Evolutionary conservation across 2,888 invertebrate species (phyloP).

Genomic region (Clistopyga incitator): DNA sequence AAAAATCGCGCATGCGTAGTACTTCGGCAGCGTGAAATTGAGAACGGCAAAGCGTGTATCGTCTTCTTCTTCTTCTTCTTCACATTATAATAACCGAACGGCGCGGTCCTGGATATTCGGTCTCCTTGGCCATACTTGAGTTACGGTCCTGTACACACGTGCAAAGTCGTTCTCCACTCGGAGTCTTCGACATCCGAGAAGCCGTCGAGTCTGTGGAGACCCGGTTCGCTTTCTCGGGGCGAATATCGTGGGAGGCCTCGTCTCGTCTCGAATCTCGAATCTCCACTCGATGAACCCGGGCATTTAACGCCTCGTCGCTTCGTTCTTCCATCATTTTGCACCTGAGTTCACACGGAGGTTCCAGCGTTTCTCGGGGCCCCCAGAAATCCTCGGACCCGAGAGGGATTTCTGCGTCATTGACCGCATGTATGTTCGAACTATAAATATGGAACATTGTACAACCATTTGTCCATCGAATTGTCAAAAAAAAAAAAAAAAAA

Average conservation of each 20-base stretch:
- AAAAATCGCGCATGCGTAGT: constrained; percentile 5
- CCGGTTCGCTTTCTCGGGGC: constrained; percentile 38
- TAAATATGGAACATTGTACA: not conserved
- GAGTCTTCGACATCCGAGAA: constrained; percentile 67
- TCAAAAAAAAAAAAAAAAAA: no score
- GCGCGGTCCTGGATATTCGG: constrained; percentile 29
- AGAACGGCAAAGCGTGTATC: constrained; percentile 54
- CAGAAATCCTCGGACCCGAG: not conserved
- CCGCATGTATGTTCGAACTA: not conserved
- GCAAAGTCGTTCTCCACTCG: constrained; percentile 28
- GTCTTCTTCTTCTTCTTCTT: constrained; percentile 62
- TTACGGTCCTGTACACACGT: constrained; percentile 38
- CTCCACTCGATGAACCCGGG: constrained; percentile 47
- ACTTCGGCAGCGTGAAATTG: constrained; percentile 70
- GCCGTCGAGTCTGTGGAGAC: constrained; percentile 41
- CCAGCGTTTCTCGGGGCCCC: not conserved
- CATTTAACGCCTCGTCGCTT: constrained; percentile 59
- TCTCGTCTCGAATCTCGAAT: constrained; percentile 56
- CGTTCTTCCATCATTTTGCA: constrained; percentile 38
- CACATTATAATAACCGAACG: constrained; percentile 64
- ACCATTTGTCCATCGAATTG: not conserved
- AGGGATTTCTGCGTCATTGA: constrained; percentile 2
- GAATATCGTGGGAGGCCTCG: constrained; percentile 50
- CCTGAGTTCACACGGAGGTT: constrained; percentile 52
- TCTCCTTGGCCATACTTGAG: constrained; percentile 63